A percentile compares a stretch with the other conserved stretches of the same genome.
Conservation (phyloP, 2,888 invertebrate genomes). For the Cosmopolites sordidus region DNA sequence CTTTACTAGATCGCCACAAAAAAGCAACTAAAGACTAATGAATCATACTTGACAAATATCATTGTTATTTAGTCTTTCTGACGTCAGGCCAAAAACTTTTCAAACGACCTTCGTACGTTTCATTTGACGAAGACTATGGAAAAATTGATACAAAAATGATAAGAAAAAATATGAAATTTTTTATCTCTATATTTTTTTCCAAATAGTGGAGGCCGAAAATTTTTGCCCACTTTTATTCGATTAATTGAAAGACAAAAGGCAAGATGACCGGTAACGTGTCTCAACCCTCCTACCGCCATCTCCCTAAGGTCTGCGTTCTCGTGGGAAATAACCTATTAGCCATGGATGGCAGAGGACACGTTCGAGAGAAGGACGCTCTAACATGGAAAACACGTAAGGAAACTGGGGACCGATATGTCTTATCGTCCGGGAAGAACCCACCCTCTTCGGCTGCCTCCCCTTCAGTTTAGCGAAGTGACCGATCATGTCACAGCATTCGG, state of each 20-base stretch:
- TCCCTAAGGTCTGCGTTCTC: slow-evolving; percentile 24
- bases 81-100: too few relatives aligned
- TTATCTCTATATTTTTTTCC: too few relatives aligned
- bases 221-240: neutral
- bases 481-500: neutral
- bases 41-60: too few relatives aligned
- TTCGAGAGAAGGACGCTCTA: slow-evolving; percentile 33
- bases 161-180: too few relatives aligned
- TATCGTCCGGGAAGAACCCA: slow-evolving; percentile 10
- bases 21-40: too few relatives aligned
- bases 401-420: slow-evolving; percentile 45
- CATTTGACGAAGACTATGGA: too few relatives aligned
- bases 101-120: too few relatives aligned
- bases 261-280: neutral
- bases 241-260: neutral
- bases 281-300: neutral
- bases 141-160: too few relatives aligned
- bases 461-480: neutral
- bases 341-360: slow-evolving; percentile 38
- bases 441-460: neutral
- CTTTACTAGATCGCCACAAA: too few relatives aligned
- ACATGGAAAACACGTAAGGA: slow-evolving; percentile 46
- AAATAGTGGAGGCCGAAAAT: too few relatives aligned
- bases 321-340: slow-evolving; percentile 42
- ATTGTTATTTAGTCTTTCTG: too few relatives aligned